A percentile compares a stretch with the other conserved stretches of the same genome.
Evolutionary conservation across 2,113 vertebrate species (phyloP).

Genomic region (Aramus guarauna): DNA sequence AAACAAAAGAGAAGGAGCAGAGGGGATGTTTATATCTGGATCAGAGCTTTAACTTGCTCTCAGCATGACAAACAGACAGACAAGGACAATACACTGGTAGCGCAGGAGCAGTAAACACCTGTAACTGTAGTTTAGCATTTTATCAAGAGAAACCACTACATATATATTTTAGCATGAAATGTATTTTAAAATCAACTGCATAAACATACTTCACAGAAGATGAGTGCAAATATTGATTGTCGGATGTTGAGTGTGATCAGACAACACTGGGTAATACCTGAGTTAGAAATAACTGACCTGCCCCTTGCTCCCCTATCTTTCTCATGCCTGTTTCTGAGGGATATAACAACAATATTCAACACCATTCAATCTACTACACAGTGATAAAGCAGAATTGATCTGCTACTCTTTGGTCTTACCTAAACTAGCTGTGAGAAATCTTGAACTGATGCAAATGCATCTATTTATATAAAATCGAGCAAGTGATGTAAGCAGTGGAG

Average conservation of each 20-base stretch:
- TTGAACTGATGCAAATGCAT: neutral
- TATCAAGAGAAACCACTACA: neutral
- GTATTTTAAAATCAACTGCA: neutral
- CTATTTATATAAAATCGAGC: neutral
- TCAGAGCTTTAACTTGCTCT: neutral
- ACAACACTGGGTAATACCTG: neutral
- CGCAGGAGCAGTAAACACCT: neutral
- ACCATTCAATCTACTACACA: neutral
- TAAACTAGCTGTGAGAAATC: neutral
- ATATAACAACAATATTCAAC: neutral
- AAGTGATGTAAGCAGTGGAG: neutral
- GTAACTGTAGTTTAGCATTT: neutral
- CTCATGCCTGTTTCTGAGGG: fast-evolving
- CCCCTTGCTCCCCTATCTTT: neutral
- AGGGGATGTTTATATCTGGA: neutral
- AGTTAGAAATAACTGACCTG: neutral
- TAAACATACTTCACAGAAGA: neutral
- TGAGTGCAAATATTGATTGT: neutral
- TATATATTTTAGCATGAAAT: neutral
- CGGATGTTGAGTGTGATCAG: neutral
- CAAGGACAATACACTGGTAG: neutral
- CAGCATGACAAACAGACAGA: neutral
- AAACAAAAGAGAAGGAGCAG: neutral
- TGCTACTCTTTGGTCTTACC: neutral
- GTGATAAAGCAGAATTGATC: neutral